These are phyloP conservation scores for Clarias batrachus DNA, from an alignment of 2,113 vertebrate genomes.

Conservation along the genomic window DNA sequence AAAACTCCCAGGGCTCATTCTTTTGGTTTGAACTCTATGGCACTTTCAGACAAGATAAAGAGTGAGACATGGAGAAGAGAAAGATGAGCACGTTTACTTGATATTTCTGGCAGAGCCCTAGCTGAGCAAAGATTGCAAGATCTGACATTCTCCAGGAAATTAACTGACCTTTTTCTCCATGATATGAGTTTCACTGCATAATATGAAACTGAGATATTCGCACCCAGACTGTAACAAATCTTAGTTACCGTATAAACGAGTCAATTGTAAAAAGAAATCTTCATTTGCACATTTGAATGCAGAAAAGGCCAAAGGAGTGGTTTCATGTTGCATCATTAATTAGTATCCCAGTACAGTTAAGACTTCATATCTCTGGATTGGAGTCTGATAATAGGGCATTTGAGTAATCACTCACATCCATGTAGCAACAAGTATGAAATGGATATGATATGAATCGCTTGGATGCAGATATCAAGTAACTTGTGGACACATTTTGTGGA, in stretches of 20 bases:
- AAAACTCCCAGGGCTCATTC: neutral
- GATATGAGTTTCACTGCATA: neutral
- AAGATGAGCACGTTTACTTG: neutral
- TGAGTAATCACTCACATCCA: neutral
- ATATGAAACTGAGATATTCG: neutral
- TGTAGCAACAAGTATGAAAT: neutral
- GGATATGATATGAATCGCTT: neutral
- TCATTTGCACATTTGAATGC: neutral
- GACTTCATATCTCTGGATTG: neutral
- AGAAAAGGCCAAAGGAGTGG: neutral
- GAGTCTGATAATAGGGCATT: neutral
- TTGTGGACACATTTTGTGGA: neutral
- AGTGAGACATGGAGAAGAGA: neutral
- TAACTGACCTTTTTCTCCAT: slow-evolving; percentile 15
- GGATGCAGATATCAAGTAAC: neutral
- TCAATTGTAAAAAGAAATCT: neutral
- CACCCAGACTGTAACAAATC: neutral
- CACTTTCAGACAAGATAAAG: neutral
- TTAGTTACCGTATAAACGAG: neutral
- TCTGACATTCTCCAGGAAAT: slow-evolving; percentile 11
- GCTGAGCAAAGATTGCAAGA: slow-evolving; percentile 2
- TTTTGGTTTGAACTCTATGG: neutral
- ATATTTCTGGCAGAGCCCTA: neutral
- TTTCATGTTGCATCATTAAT: neutral
- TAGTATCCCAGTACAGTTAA: neutral